These are phyloP conservation scores for Anarsia innoxiella DNA, from an alignment of 2,888 invertebrate genomes.

Conservation along the genomic window DNA sequence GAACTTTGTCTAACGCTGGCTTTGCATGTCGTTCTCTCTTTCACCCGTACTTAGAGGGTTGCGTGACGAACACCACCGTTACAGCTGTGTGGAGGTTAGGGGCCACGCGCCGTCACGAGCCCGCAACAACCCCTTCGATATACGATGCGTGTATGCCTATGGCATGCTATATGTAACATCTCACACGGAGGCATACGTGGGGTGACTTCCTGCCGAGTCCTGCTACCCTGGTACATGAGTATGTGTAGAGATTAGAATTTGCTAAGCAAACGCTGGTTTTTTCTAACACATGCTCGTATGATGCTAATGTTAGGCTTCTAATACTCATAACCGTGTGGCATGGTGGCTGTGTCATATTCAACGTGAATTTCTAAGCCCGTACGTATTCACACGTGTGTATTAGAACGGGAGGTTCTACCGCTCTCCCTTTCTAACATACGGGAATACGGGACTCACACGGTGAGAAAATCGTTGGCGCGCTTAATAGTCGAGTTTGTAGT, in stretches of 20 bases:
- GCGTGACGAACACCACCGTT: slow-evolving; percentile 29
- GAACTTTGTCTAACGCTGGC: slow-evolving; percentile 56
- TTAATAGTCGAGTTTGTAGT: not conserved
- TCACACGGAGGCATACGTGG: slow-evolving; percentile 57
- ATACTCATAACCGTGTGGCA: slow-evolving; percentile 20
- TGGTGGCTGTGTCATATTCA: slow-evolving; percentile 1
- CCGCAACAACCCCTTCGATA: slow-evolving; percentile 62
- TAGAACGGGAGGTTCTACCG: slow-evolving; percentile 20
- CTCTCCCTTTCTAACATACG: slow-evolving; percentile 16
- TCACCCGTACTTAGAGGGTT: slow-evolving; percentile 51
- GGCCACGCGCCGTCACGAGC: slow-evolving; percentile 31
- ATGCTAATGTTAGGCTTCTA: slow-evolving; percentile 41
- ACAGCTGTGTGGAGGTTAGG: slow-evolving; percentile 49
- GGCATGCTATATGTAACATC: slow-evolving; percentile 49
- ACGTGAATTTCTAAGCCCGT: slow-evolving; percentile 17
- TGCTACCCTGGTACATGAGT: slow-evolving; percentile 65
- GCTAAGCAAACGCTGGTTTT: slow-evolving; percentile 68
- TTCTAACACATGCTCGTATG: slow-evolving; percentile 56
- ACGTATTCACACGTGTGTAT: slow-evolving; percentile 19
- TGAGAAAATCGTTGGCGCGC: slow-evolving; percentile 1
- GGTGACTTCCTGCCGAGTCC: slow-evolving; percentile 45
- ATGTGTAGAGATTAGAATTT: slow-evolving; percentile 75
- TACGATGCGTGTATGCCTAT: slow-evolving; percentile 62
- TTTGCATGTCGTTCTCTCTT: slow-evolving; percentile 31
- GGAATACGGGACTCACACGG: slow-evolving; percentile 22